Evolutionary conservation across 2,113 vertebrate genomes (phyloP).

Genomic region (Syrrhaptes paradoxus): DNA sequence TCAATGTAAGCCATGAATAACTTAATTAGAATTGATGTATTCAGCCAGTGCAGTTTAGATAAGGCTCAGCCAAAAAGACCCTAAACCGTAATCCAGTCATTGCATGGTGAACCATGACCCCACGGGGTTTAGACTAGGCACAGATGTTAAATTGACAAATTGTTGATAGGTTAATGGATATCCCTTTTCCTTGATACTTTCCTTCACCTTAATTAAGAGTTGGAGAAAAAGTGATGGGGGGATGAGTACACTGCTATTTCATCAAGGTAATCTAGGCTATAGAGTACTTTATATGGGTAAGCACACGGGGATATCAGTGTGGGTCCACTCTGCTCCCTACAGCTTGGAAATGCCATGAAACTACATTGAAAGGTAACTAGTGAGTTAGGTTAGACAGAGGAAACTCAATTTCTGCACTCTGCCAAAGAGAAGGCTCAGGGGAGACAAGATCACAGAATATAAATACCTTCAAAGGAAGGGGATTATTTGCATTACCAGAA

Average conservation of each 20-base stretch:
- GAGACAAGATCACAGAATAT: constrained; percentile 32
- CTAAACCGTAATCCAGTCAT: background rate
- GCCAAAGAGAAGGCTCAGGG: constrained; percentile 32
- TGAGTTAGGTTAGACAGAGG: background rate
- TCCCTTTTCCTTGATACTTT: background rate
- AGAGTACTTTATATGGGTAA: background rate
- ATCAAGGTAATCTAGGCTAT: background rate
- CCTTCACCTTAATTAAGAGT: background rate
- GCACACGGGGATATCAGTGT: background rate
- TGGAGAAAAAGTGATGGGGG: background rate
- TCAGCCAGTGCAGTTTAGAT: background rate
- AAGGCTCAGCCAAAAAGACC: background rate
- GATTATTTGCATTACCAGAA: constrained; percentile 33
- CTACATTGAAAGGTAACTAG: background rate
- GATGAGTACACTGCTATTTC: background rate
- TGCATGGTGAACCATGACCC: background rate
- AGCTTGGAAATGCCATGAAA: background rate
- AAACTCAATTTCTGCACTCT: background rate
- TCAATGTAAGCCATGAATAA: background rate
- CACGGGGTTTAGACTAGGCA: background rate
- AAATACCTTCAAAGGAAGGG: constrained; percentile 28
- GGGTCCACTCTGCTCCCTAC: background rate
- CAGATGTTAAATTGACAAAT: background rate
- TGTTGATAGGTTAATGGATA: background rate
- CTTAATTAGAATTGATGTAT: background rate